These are phyloP conservation scores for Prochilodus magdalenae DNA, from an alignment of 2,113 vertebrate genomes.

Conservation along the genomic window DNA sequence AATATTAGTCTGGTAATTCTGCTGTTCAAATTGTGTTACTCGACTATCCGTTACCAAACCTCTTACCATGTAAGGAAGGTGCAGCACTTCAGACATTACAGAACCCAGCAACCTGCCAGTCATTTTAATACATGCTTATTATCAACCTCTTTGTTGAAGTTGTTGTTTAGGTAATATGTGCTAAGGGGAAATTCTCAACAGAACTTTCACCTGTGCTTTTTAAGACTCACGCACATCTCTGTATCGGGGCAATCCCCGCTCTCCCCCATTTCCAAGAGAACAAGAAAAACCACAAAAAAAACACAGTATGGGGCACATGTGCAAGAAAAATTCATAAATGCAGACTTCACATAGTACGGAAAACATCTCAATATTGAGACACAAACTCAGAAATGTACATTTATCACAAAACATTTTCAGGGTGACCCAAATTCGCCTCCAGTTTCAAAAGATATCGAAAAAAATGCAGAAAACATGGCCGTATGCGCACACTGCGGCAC, in stretches of 20 bases:
- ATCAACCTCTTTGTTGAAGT: constrained; percentile 6
- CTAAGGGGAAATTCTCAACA: constrained; percentile 36
- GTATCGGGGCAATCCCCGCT: constrained; percentile 37
- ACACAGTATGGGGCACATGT: neutral
- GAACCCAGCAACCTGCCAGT: neutral
- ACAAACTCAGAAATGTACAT: too few species aligned
- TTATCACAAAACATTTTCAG: too few species aligned
- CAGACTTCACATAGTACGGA: too few species aligned
- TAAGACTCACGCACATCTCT: neutral
- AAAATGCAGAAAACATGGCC: too few species aligned
- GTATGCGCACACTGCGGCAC: too few species aligned
- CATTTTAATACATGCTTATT: constrained; percentile 4
- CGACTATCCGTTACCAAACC: neutral
- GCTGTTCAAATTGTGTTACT: neutral
- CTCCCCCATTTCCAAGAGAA: constrained; percentile 31
- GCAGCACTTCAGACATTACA: neutral
- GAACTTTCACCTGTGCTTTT: constrained; percentile 39
- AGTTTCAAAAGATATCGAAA: too few species aligned
- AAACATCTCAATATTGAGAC: too few species aligned
- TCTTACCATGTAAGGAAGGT: neutral
- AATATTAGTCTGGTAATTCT: neutral
- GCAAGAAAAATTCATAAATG: too few species aligned
- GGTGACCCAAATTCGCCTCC: too few species aligned
- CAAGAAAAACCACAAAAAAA: neutral
- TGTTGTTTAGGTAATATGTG: constrained; percentile 28